Percentiles rank a stretch among this genome's conserved stretches.
These are phyloP conservation scores for Diuraphis noxia DNA, from an alignment of 1,140 invertebrate species.

Conservation along the genomic window DNA sequence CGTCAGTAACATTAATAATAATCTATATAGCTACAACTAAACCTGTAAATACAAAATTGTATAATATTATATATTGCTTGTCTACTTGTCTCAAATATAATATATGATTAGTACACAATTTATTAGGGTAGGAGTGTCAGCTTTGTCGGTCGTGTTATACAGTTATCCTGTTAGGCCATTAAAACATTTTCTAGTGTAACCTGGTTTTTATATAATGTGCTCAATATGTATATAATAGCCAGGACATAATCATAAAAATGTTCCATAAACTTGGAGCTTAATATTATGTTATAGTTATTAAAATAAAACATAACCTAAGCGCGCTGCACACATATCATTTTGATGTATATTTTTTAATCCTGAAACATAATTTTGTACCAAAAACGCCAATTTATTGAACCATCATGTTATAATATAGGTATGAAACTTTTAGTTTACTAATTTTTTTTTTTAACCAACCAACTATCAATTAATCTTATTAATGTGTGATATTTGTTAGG, in stretches of 20 bases:
- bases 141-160: background rate
- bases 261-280: background rate
- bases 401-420: too few relatives aligned
- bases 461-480: background rate
- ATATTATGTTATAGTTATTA: background rate
- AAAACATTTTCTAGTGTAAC: slow-evolving; percentile 18
- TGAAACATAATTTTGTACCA: background rate
- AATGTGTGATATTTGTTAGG: background rate
- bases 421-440: background rate
- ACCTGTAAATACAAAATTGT: background rate
- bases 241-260: background rate
- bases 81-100: slow-evolving; percentile 1
- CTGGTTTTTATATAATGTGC: background rate
- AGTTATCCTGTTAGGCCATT: slow-evolving; percentile 5
- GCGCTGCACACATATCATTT: background rate
- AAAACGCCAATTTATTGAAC: background rate
- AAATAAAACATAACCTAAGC: background rate
- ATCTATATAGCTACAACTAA: background rate
- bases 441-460: background rate
- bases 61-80: background rate
- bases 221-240: background rate
- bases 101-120: slow-evolving; percentile 15
- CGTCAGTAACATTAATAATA: background rate
- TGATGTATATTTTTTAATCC: background rate
- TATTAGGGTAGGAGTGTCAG: slow-evolving; percentile 25